Evolutionary conservation across 2,888 invertebrate species (phyloP).

Genomic region (Nephrotoma appendiculata): DNA sequence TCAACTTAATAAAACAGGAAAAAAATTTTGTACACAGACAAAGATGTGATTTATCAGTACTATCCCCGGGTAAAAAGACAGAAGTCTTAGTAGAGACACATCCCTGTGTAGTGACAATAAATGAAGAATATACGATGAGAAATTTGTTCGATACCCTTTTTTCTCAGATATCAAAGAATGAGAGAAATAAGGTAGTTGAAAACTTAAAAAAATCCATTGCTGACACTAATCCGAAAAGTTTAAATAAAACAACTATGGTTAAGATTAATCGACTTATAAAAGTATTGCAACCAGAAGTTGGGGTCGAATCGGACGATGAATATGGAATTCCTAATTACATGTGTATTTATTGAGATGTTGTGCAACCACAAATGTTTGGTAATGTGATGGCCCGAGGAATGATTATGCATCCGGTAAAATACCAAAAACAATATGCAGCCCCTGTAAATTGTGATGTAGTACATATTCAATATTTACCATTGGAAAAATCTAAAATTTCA

Average conservation of each 20-base stretch:
- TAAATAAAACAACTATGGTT: background rate
- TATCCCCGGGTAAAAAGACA: no score
- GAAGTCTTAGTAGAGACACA: no score
- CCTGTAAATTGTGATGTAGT: no score
- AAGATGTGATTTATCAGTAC: no score
- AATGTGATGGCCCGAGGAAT: background rate
- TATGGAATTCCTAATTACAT: background rate
- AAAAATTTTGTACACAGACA: no score
- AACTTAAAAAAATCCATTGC: background rate
- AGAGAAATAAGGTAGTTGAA: background rate
- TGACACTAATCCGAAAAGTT: background rate
- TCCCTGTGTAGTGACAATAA: background rate
- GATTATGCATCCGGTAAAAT: no score
- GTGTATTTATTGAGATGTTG: background rate
- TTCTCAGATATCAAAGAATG: background rate
- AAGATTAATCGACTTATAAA: background rate
- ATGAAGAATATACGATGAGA: background rate
- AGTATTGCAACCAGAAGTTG: background rate
- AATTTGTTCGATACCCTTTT: background rate
- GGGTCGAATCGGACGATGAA: background rate
- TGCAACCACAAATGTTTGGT: background rate
- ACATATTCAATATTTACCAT: no score
- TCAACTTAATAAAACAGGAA: no score
- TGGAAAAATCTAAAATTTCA: no score
- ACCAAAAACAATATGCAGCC: no score